phyloP scores from a whole-genome alignment of 2,888 invertebrate species.

The Xanthostigma xanthostigma region DNA sequence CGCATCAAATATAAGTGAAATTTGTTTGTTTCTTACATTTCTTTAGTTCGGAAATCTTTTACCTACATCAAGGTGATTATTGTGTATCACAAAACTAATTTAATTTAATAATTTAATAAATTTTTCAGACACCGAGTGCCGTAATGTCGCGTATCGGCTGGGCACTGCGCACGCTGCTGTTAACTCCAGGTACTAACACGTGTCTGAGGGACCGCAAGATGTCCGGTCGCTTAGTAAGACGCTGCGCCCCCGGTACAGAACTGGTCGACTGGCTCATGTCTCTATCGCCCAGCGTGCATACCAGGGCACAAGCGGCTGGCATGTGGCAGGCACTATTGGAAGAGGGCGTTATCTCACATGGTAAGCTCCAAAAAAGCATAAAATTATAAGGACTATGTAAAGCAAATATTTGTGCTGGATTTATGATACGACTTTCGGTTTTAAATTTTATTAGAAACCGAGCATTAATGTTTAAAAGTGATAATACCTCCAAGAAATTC shows the following conservation, averaged over 20 bases:
- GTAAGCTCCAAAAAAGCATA: constrained; percentile 29
- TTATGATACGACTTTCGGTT: too few relatives aligned
- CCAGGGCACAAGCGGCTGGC: constrained; percentile 54
- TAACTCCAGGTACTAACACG: constrained; percentile 41
- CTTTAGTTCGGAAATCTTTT: too few relatives aligned
- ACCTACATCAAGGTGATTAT: too few relatives aligned
- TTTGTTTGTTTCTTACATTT: too few relatives aligned
- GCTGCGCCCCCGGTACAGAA: constrained; percentile 63
- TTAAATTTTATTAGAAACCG: too few relatives aligned
- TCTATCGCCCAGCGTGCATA: constrained; percentile 44
- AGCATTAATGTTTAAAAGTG: too few relatives aligned
- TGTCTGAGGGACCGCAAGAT: constrained; percentile 35
- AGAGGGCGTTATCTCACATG: constrained; percentile 62
- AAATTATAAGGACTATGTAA: too few relatives aligned
- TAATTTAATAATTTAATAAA: not conserved
- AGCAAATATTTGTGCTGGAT: too few relatives aligned
- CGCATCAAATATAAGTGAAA: too few relatives aligned
- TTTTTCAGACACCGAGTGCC: constrained; percentile 40
- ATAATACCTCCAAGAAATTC: too few relatives aligned
- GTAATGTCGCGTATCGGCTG: constrained; percentile 52
- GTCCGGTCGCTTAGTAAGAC: constrained; percentile 43
- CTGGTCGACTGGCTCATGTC: constrained; percentile 66
- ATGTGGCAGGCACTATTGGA: constrained; percentile 76
- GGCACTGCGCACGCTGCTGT: constrained; percentile 50
- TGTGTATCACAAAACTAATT: too few relatives aligned